Evolutionary conservation across 1,140 invertebrate species (phyloP).

Genomic region (Neotoxoptera formosana): DNA sequence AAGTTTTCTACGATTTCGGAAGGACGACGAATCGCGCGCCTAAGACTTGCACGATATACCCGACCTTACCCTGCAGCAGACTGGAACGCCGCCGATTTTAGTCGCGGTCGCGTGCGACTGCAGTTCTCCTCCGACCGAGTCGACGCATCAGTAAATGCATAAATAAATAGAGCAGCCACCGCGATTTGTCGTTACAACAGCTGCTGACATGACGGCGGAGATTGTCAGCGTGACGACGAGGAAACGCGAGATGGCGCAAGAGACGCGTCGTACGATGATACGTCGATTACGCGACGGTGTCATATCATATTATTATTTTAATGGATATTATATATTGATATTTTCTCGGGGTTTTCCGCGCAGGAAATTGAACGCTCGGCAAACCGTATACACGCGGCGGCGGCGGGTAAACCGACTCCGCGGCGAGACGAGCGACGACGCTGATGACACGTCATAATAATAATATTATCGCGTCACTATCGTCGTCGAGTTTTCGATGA

Average conservation of each 20-base stretch:
- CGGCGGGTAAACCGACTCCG: not conserved
- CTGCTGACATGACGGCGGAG: too few species aligned
- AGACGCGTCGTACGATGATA: not conserved
- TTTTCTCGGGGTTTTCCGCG: not conserved
- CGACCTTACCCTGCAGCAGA: too few species aligned
- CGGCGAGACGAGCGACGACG: not conserved
- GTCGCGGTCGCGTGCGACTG: too few species aligned
- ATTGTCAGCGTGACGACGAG: not conserved
- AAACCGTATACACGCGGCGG: not conserved
- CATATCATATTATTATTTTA: not conserved
- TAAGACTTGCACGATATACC: not conserved
- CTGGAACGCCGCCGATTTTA: not conserved
- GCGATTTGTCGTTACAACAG: not conserved
- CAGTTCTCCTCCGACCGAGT: not conserved
- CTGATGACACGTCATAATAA: not conserved
- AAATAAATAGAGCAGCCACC: not conserved
- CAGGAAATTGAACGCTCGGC: not conserved
- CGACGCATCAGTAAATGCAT: too few species aligned
- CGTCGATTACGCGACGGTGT: not conserved
- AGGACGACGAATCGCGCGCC: too few species aligned
- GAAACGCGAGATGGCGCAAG: not conserved
- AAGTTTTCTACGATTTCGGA: not conserved
- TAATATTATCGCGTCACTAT: not conserved
- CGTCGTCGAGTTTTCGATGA: not conserved
- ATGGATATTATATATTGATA: not conserved